These are phyloP conservation scores for Atta cephalotes DNA, from an alignment of 1,140 invertebrate genomes.

Conservation along the genomic window DNA sequence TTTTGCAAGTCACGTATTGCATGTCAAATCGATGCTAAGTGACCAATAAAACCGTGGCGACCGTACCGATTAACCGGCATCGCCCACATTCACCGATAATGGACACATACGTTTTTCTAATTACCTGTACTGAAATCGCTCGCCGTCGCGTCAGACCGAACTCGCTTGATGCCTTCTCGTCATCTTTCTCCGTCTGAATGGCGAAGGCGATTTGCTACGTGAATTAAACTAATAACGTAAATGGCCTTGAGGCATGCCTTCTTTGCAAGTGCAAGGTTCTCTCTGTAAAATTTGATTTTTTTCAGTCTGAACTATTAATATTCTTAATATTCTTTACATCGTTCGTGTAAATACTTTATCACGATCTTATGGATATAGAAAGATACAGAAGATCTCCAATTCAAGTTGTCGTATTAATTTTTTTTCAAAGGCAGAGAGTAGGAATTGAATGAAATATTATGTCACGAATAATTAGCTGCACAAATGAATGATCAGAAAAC, in stretches of 20 bases:
- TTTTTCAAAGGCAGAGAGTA: background rate
- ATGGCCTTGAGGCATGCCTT: background rate
- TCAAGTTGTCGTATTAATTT: background rate
- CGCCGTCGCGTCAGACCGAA: background rate
- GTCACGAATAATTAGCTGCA: background rate
- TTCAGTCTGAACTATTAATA: background rate
- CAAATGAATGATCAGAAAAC: background rate
- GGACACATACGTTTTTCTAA: constrained; percentile 59
- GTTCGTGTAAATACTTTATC: background rate
- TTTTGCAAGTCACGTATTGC: constrained; percentile 67
- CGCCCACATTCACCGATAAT: constrained; percentile 63
- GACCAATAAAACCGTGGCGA: constrained; percentile 67
- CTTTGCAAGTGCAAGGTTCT: background rate
- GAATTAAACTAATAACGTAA: constrained; percentile 34
- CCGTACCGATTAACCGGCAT: constrained; percentile 51
- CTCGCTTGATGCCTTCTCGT: background rate
- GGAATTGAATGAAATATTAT: constrained; percentile 3
- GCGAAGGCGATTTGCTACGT: background rate
- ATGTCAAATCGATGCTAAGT: constrained; percentile 71
- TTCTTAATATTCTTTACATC: constrained; percentile 14
- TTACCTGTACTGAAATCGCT: constrained; percentile 50
- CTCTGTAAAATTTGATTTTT: background rate
- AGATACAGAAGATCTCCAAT: background rate
- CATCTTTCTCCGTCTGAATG: background rate
- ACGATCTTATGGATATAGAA: background rate